These are phyloP conservation scores for Hemitrygon akajei DNA, from an alignment of 2,797 vertebrate genomes.

Conservation along the genomic window DNA sequence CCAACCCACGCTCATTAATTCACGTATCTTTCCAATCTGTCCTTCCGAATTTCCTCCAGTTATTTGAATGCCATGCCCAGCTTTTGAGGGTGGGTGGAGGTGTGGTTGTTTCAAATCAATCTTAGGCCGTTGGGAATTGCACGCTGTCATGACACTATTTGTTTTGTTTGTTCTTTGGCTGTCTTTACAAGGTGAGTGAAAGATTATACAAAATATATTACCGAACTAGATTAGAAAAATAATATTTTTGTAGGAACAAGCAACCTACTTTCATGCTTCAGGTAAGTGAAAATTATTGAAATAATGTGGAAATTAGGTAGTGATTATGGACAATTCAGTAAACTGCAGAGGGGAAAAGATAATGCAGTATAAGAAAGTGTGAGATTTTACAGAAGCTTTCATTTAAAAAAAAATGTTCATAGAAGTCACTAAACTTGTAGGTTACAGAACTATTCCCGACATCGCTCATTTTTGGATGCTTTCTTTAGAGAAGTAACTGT, in stretches of 20 bases:
- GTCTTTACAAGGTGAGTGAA: neutral
- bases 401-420: neutral
- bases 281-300: neutral
- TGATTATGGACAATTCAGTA: neutral
- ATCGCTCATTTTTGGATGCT: neutral
- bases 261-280: neutral
- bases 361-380: neutral
- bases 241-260: neutral
- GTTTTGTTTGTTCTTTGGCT: neutral
- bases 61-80: slow-evolving; percentile 20
- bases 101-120: slow-evolving; percentile 32
- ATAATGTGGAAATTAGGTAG: neutral
- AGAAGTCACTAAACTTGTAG: neutral
- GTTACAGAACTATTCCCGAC: neutral
- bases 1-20: neutral
- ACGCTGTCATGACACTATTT: slow-evolving; percentile 18
- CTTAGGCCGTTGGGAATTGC: slow-evolving; percentile 23
- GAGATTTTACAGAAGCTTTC: neutral
- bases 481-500: neutral
- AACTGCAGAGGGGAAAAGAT: neutral
- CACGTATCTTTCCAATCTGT: neutral
- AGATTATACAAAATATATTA: neutral
- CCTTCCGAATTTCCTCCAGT: neutral
- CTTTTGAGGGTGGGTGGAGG: slow-evolving; percentile 18
- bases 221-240: neutral